These are phyloP conservation scores for Tautogolabrus adspersus DNA, from an alignment of 2,113 vertebrate genomes.

Conservation along the genomic window DNA sequence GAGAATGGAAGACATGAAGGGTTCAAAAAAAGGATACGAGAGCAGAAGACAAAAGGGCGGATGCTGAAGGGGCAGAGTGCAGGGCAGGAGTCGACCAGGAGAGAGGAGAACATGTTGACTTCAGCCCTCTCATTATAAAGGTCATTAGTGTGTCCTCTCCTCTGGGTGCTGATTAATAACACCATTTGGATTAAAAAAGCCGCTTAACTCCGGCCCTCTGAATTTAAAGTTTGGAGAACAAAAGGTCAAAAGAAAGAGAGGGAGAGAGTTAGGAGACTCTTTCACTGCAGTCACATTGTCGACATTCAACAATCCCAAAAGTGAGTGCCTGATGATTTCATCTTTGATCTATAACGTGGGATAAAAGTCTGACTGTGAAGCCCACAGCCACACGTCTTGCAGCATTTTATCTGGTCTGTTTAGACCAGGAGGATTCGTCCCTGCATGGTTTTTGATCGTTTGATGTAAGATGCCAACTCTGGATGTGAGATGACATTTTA, in stretches of 20 bases:
- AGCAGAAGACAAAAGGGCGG: constrained; percentile 5
- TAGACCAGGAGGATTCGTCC: too few relatives aligned
- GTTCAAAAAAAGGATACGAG: constrained; percentile 8
- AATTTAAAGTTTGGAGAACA: constrained; percentile 44
- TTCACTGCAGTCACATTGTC: too few relatives aligned
- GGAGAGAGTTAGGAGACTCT: neutral
- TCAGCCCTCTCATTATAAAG: constrained; percentile 61
- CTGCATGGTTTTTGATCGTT: too few relatives aligned
- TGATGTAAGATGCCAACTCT: too few relatives aligned
- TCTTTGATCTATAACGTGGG: too few relatives aligned
- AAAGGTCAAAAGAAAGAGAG: constrained; percentile 30
- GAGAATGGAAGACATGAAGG: neutral
- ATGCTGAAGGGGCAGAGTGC: neutral
- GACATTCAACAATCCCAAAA: too few relatives aligned
- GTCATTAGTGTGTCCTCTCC: constrained; percentile 51
- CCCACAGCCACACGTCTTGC: too few relatives aligned
- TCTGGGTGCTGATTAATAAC: constrained; percentile 53
- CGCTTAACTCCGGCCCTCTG: constrained; percentile 43
- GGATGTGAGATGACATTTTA: too few relatives aligned
- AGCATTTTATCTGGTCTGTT: too few relatives aligned
- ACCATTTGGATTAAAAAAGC: constrained; percentile 50
- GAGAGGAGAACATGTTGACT: constrained; percentile 39
- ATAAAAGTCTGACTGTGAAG: too few relatives aligned
- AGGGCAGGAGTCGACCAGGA: constrained; percentile 21
- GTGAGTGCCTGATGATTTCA: too few relatives aligned